Evolutionary conservation across 2,888 invertebrate genomes (phyloP), one percentile per base, ranked within the genome.

Genomic region (Stratiomys singularior): DNA sequence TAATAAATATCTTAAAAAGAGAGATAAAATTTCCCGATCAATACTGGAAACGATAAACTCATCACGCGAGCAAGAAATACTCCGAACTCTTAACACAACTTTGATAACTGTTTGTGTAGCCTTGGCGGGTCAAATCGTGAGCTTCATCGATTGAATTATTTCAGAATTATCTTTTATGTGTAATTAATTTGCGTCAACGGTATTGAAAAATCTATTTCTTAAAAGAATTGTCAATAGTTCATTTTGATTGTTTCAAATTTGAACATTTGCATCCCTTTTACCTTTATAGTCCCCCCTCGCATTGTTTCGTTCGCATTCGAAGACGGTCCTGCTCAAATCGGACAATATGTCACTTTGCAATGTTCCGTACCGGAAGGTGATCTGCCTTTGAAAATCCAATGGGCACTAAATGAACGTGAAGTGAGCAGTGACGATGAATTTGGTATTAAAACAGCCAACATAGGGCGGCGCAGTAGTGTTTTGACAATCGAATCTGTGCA

Each of bases 251-350:
- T 37, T 37, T 52, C 15, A 90, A 92, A 71, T 90, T 93, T 80
- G 90, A 83, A 88, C 94, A 85, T 89, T 91, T 88, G 92, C 94
- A 80, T 92, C n/a, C n/a, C n/a, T n/a, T n/a, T 93, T 74, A 80
- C 88, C 83, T 88, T 91, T 92, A 87, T 92, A 95, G 94, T 94
- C 88, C 86, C 92, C 84, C 94, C 94, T 86, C 92, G 91, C 87
- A 93, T 95, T 88, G 92, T 90, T 87, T 94, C 94, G 83, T 94
- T 94, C 88, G 91, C 91, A 86, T 94, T 94, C 87, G 94, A 93
- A 81, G 90, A 91, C 86, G 90, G 91, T 82, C 93, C 93, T 83
- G 91, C 94, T 83, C 92, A 91, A 87, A 92, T 92, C 84, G 94
- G 94, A 81, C 93, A 94, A 87, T 92, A 85, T 81, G 81, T 86